Evolutionary conservation across 2,113 vertebrate species (phyloP), one percentile per base, ranked within the genome.

Genomic region (Calonectris borealis): DNA sequence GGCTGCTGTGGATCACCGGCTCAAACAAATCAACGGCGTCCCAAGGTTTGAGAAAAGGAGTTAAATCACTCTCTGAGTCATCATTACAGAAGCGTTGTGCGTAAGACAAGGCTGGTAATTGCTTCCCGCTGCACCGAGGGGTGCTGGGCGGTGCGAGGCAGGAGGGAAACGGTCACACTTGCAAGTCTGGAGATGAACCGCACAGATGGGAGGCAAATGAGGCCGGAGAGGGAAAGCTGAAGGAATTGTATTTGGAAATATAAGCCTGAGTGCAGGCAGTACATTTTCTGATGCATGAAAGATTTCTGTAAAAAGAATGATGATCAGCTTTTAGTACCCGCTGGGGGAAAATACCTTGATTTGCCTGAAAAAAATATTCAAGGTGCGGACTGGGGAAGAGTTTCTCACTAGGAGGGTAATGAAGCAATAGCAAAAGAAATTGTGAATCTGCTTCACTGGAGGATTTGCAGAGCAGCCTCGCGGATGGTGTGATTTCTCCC

Each of bases 381-480:
- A 91, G 54, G 27, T 94, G 42, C 0, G 1, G 34, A 49, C 0
- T 58, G 32, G 10, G 21, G 55, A 38, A 85, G 71, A 69, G 51
- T 49, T 94, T 54, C 70, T 93, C 31, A 36, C 62, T 69, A 20
- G n/a, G 54, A 90, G 40, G 44, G 78, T 83, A 79, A 85, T 49
- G 66, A 95, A 96, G 84, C 73, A 44, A 55, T 26, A 94, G 73
- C 42, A 85, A 80, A 87, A 93, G 73, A 79, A 90, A 90, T 70
- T 24, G 44, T 60, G 46, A 83, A 34, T 91, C 57, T 88, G 38
- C 80, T 77, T 76, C 51, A 31, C 18, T 84, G 84, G 81, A 87
- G 73, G 84, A 82, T 85, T 81, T 94, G 73, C 65, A 48, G 86
- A 91, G 57, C 69, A 54, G 60, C 61, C 60, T 58, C 69, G 34